Evolutionary conservation across 2,113 vertebrate species (phyloP).

Genomic region (Dascyllus trimaculatus): DNA sequence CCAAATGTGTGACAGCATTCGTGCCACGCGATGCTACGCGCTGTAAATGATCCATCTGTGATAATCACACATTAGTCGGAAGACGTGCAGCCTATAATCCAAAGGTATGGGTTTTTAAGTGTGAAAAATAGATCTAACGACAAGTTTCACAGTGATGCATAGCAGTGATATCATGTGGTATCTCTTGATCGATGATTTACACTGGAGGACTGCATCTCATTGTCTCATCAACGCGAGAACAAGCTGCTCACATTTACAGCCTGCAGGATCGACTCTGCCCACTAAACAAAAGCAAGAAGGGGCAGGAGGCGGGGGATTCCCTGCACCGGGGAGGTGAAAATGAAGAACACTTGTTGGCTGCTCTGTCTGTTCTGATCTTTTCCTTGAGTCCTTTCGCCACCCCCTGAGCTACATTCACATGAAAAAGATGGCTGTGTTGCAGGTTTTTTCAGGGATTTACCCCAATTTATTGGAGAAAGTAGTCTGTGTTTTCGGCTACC

Average conservation of each 20-base stretch:
- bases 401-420: background rate
- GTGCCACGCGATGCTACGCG: background rate
- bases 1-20: background rate
- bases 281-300: conserved; percentile 3
- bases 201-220: too few relatives aligned
- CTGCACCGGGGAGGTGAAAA: background rate
- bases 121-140: too few relatives aligned
- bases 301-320: background rate
- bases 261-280: too few relatives aligned
- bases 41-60: background rate
- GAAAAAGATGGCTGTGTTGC: background rate
- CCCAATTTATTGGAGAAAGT: background rate
- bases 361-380: conserved; percentile 11
- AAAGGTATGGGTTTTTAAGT: too few relatives aligned
- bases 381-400: conserved; percentile 6
- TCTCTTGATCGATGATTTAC: too few relatives aligned
- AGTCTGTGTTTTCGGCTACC: background rate
- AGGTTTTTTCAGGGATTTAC: background rate
- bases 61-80: too few relatives aligned
- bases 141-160: too few relatives aligned
- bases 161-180: too few relatives aligned
- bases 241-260: too few relatives aligned
- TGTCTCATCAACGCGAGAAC: too few relatives aligned
- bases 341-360: conserved; percentile 29
- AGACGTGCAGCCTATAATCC: too few relatives aligned